Evolutionary conservation across 2,888 invertebrate species (phyloP).

Genomic region (Rhyacophila evoluta): DNA sequence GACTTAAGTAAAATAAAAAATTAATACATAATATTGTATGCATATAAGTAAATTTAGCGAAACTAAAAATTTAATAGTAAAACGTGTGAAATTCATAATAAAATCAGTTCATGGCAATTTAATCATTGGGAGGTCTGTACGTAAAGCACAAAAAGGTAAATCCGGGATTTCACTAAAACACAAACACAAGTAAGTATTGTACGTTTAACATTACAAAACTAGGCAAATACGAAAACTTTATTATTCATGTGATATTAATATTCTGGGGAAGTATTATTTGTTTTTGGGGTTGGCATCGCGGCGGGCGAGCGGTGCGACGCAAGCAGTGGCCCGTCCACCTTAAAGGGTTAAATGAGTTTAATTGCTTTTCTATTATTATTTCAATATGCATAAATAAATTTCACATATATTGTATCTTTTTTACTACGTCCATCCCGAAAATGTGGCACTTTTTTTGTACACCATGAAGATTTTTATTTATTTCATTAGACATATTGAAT

Average conservation of each 20-base stretch:
- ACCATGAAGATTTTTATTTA: no score
- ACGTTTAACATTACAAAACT: slow-evolving; percentile 10
- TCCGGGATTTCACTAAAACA: neutral
- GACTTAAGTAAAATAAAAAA: no score
- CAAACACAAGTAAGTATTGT: neutral
- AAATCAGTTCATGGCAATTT: neutral
- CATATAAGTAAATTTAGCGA: no score
- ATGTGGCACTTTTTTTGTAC: no score
- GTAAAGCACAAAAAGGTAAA: neutral
- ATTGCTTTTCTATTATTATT: neutral
- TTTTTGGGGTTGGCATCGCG: neutral
- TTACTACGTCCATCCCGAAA: no score
- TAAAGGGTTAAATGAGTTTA: slow-evolving; percentile 5
- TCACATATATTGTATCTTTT: no score
- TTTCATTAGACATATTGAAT: no score
- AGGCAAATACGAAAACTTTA: slow-evolving; percentile 19
- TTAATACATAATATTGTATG: no score
- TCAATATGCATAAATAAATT: no score
- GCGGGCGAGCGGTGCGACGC: neutral
- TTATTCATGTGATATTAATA: slow-evolving; percentile 15
- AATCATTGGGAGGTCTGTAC: neutral
- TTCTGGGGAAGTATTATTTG: neutral
- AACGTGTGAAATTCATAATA: no score
- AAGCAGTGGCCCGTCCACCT: neutral
- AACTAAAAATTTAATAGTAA: no score